Percentiles rank a stretch among this genome's conserved stretches.
Conservation (phyloP, 2,113 vertebrate species). For the Spea multiplicata region DNA sequence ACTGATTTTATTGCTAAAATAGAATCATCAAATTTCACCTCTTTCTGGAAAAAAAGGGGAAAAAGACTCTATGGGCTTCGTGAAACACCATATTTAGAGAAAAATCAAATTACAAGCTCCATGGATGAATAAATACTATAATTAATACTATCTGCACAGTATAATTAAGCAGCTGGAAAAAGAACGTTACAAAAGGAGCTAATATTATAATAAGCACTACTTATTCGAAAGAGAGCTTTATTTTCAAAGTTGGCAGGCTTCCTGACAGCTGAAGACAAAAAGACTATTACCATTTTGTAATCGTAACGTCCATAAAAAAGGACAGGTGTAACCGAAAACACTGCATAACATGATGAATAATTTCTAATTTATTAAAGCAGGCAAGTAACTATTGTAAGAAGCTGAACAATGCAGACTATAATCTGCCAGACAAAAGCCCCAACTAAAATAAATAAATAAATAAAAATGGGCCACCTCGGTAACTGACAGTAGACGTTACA, state of each 20-base stretch:
- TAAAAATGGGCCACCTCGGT: too few species aligned
- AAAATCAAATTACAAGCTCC: constrained; percentile 37
- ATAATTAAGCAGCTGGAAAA: constrained; percentile 48
- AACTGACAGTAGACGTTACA: too few species aligned
- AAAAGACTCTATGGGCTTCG: constrained; percentile 5
- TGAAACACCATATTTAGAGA: constrained; percentile 13
- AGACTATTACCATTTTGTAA: constrained; percentile 30
- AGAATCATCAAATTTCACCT: background rate
- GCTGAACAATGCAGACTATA: background rate
- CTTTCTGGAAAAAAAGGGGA: background rate
- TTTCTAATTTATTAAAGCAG: background rate
- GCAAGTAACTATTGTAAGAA: background rate
- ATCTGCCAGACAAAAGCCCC: too few species aligned
- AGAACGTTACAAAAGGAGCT: constrained; percentile 29
- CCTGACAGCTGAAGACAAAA: constrained; percentile 46
- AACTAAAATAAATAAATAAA: too few species aligned
- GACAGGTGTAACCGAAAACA: constrained; percentile 27
- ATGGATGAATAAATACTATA: constrained; percentile 43
- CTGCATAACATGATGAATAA: background rate
- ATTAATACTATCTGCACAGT: constrained; percentile 42
- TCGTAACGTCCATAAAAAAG: constrained; percentile 24
- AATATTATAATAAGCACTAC: constrained; percentile 47
- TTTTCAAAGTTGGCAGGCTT: constrained; percentile 32
- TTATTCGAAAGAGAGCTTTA: constrained; percentile 33
- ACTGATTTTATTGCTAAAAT: background rate